A percentile compares a stretch with the other conserved stretches of the same genome.
Evolutionary conservation across 2,888 invertebrate species (phyloP).

Genomic region (Hermaeophaga mercurialis): DNA sequence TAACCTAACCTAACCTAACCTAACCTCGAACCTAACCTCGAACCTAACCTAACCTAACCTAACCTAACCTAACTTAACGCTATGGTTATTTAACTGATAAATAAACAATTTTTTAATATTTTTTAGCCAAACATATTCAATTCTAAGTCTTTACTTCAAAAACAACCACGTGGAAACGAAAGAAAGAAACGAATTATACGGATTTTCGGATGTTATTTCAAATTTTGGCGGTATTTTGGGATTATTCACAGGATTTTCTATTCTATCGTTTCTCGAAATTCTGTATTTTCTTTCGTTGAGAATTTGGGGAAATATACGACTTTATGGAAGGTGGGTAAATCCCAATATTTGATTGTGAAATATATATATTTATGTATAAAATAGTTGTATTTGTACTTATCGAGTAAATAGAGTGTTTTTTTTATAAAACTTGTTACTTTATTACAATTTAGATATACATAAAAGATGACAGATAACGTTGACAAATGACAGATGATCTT

Average conservation of each 20-base stretch:
- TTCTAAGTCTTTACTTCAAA: constrained; percentile 39
- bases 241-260: constrained; percentile 44
- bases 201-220: constrained; percentile 44
- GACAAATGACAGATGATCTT: no score
- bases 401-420: no score
- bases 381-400: no score
- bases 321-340: constrained; percentile 38
- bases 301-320: constrained; percentile 38
- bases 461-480: no score
- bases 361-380: no score
- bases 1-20: no score
- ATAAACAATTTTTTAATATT: background rate
- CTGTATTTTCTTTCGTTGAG: constrained; percentile 42
- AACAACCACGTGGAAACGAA: constrained; percentile 38
- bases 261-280: constrained; percentile 42
- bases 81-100: background rate
- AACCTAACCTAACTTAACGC: no score
- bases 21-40: no score
- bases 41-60: no score
- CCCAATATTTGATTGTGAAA: no score
- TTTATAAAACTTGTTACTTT: no score
- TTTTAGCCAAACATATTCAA: constrained; percentile 34
- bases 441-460: no score
- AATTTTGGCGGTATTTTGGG: constrained; percentile 48
- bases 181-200: constrained; percentile 46